phyloP scores from a whole-genome alignment of 2,113 vertebrate species.

The Mohoua ochrocephala region DNA sequence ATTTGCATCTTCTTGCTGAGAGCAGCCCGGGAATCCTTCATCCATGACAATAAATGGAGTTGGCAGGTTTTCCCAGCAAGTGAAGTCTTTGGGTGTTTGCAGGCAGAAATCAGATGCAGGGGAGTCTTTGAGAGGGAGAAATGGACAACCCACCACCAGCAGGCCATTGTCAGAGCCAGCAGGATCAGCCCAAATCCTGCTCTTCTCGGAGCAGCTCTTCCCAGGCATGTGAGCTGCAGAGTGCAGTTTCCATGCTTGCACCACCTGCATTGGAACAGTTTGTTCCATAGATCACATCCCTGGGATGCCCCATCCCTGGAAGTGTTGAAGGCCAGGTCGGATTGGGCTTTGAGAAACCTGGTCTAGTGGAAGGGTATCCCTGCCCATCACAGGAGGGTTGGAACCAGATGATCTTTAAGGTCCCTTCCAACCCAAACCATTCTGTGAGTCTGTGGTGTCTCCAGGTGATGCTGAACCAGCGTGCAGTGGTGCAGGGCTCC shows the following conservation, averaged over 20 bases:
- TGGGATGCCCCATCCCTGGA: not conserved
- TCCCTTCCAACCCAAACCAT: not conserved
- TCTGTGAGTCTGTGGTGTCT: not conserved
- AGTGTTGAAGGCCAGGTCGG: not conserved
- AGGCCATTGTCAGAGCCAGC: not conserved
- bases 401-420: not conserved
- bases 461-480: accelerated
- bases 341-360: not conserved
- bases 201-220: not conserved
- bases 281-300: not conserved
- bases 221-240: not conserved
- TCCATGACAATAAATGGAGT: not conserved
- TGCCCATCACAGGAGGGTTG: not conserved
- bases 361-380: not conserved
- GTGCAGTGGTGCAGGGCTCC: accelerated
- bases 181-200: not conserved
- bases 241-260: not conserved
- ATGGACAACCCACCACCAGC: not conserved
- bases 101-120: not conserved
- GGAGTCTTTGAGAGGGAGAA: not conserved
- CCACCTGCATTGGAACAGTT: not conserved
- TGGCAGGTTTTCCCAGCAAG: not conserved
- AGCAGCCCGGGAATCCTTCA: not conserved
- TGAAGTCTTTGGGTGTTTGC: not conserved
- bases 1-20: not conserved